Conservation (phyloP, 2,113 vertebrate species). For the Phrynocephalus versicolor region DNA sequence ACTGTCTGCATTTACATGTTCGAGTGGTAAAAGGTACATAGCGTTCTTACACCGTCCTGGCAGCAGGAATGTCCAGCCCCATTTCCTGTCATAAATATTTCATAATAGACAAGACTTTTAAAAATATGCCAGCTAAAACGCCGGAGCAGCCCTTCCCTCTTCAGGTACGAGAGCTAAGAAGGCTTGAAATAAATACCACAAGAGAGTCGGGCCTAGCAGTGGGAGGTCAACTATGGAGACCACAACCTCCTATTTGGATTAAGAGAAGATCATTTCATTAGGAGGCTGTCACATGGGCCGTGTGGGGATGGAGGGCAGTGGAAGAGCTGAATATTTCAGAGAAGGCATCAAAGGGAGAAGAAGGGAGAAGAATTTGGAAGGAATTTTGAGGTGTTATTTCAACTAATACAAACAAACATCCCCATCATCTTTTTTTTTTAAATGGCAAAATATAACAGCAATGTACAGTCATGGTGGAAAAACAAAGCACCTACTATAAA, state of each 20-base stretch:
- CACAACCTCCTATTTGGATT: constrained; percentile 48
- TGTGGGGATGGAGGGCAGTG: constrained; percentile 34
- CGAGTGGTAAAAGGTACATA: constrained; percentile 67
- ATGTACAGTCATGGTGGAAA: not conserved
- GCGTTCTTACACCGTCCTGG: constrained; percentile 68
- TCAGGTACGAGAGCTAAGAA: constrained; percentile 56
- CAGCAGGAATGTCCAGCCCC: constrained; percentile 78
- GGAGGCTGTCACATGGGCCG: constrained; percentile 53
- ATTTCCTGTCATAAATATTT: constrained; percentile 83
- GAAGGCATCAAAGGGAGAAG: constrained; percentile 69
- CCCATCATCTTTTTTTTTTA: not conserved
- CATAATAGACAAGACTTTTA: constrained; percentile 74
- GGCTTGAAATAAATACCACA: constrained; percentile 62
- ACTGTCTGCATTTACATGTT: constrained; percentile 74
- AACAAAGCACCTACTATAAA: not conserved
- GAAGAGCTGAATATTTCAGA: constrained; percentile 55
- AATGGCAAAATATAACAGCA: not conserved
- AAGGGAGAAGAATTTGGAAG: constrained; percentile 37
- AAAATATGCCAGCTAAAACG: constrained; percentile 75
- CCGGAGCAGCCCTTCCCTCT: constrained; percentile 62
- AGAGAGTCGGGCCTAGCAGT: constrained; percentile 42
- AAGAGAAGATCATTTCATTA: constrained; percentile 39
- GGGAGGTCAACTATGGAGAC: constrained; percentile 56
- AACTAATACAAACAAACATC: constrained; percentile 36
- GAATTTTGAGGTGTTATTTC: constrained; percentile 62